phyloP scores from a whole-genome alignment of 1,140 invertebrate species.

The Aradophagus sp. region DNA sequence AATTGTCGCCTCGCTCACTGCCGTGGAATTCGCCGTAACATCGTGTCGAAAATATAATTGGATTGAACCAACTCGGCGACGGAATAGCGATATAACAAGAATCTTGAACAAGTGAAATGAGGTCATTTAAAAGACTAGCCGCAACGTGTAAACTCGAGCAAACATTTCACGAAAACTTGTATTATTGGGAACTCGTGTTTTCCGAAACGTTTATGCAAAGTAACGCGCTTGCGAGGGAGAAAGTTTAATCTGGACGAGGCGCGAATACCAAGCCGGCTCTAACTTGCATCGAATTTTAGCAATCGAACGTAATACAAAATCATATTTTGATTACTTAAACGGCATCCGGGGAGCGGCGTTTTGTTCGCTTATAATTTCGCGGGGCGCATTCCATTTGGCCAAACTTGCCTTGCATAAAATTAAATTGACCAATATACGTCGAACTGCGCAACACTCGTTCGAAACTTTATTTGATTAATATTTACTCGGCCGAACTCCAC shows the following conservation, averaged over 20 bases:
- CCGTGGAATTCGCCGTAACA: too few relatives aligned
- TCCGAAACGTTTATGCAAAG: too few relatives aligned
- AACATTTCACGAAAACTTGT: too few relatives aligned
- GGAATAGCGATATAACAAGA: too few relatives aligned
- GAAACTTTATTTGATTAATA: slow-evolving; percentile 55
- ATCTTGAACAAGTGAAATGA: too few relatives aligned
- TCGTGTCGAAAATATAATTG: too few relatives aligned
- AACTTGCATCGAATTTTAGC: slow-evolving; percentile 3
- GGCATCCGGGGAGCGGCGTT: slow-evolving; percentile 13
- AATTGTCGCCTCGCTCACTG: too few relatives aligned
- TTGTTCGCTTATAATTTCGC: slow-evolving; percentile 37
- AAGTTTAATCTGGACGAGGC: not conserved
- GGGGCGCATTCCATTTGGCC: slow-evolving; percentile 42
- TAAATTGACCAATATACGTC: slow-evolving; percentile 50
- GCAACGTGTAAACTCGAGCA: too few relatives aligned
- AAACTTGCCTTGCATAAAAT: slow-evolving; percentile 33
- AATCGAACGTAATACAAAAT: slow-evolving; percentile 15
- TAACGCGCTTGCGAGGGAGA: not conserved
- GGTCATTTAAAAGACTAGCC: too few relatives aligned
- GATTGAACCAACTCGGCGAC: too few relatives aligned
- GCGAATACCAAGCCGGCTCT: slow-evolving; percentile 9
- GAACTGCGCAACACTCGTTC: slow-evolving; percentile 42
- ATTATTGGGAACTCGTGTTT: too few relatives aligned
- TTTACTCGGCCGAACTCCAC: slow-evolving; percentile 48
- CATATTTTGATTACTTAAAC: slow-evolving; percentile 24